Percentiles rank a stretch among this genome's conserved stretches.
Evolutionary conservation across 2,797 vertebrate genomes (phyloP).

Genomic region (Steatocranus sp.): DNA sequence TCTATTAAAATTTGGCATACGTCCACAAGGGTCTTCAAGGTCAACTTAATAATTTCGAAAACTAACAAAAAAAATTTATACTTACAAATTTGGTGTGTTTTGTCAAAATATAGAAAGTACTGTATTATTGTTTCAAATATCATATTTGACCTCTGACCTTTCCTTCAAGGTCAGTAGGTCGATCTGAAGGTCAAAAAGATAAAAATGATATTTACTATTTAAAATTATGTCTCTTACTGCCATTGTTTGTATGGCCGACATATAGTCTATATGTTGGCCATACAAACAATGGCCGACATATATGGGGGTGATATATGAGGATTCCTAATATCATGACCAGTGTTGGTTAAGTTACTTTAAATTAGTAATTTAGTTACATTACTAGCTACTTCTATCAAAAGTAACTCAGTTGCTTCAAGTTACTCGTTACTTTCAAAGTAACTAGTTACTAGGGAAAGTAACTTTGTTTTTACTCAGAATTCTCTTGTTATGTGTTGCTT

Average conservation of each 20-base stretch:
- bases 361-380: too few species aligned
- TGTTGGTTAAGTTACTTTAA: too few species aligned
- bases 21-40: neutral
- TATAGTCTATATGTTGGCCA: too few species aligned
- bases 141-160: neutral
- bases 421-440: too few species aligned
- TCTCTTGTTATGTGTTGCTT: too few species aligned
- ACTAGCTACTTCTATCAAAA: too few species aligned
- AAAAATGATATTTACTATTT: neutral
- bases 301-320: neutral
- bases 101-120: neutral
- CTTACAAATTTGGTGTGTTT: neutral
- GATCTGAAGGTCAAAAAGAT: neutral
- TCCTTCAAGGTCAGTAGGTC: neutral
- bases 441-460: too few species aligned
- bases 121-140: neutral
- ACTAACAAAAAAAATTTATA: rapidly evolving
- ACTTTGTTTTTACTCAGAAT: too few species aligned
- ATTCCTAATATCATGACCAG: neutral
- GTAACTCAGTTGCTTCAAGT: too few species aligned
- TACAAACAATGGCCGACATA: too few species aligned
- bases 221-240: neutral
- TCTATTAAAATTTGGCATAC: neutral
- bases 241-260: neutral
- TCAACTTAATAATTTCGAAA: rapidly evolving